A percentile compares a stretch with the other conserved stretches of the same genome.
Conservation (phyloP, 2,113 vertebrate genomes). For the Bostrychus sinensis region DNA sequence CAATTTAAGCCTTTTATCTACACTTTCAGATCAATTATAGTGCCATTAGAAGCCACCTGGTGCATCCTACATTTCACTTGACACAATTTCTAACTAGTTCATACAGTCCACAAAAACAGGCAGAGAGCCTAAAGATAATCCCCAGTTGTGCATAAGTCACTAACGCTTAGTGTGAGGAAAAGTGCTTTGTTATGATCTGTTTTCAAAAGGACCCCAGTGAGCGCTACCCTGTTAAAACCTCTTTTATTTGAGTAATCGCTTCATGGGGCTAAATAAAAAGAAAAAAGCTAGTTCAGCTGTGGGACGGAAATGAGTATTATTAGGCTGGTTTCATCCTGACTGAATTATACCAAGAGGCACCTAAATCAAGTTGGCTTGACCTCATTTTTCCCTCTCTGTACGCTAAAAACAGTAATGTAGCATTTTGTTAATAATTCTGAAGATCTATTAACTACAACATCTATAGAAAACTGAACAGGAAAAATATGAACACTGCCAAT, state of each 20-base stretch:
- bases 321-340: slow-evolving; percentile 56
- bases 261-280: slow-evolving; percentile 64
- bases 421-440: neutral
- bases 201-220: slow-evolving; percentile 56
- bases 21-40: neutral
- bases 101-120: slow-evolving; percentile 3
- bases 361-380: slow-evolving; percentile 57
- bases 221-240: slow-evolving; percentile 62
- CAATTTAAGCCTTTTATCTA: neutral
- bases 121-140: slow-evolving; percentile 17
- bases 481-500: neutral
- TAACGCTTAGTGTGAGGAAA: slow-evolving; percentile 24
- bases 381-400: slow-evolving; percentile 36
- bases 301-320: slow-evolving; percentile 57
- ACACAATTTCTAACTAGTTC: neutral
- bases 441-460: neutral
- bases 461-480: neutral
- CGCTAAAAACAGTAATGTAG: slow-evolving; percentile 6
- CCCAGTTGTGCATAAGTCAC: slow-evolving; percentile 20
- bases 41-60: neutral
- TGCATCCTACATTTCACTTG: neutral
- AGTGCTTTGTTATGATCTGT: slow-evolving; percentile 41
- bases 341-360: slow-evolving; percentile 58
- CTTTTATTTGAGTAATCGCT: slow-evolving; percentile 67
- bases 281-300: slow-evolving; percentile 51